Percentiles rank a stretch among this genome's conserved stretches.
These are phyloP conservation scores for Tauraco erythrolophus DNA, from an alignment of 2,113 vertebrate species.

Conservation along the genomic window DNA sequence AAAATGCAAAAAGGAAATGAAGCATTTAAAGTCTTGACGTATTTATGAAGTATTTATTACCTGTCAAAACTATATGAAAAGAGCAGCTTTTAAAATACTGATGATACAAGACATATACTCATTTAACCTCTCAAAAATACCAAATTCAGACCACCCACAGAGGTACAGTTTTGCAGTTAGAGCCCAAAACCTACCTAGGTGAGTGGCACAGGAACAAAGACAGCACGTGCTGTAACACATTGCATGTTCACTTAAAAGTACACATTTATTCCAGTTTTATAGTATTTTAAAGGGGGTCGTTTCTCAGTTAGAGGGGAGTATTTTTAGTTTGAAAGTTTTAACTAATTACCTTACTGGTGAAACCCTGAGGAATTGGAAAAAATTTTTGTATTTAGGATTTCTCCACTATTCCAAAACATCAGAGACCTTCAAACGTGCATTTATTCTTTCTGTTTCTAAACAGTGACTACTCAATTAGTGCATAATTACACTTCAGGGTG, in stretches of 20 bases:
- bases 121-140: neutral
- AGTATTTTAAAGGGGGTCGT: neutral
- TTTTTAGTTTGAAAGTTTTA: neutral
- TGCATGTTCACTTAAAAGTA: neutral
- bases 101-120: neutral
- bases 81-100: neutral
- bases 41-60: constrained; percentile 24
- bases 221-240: neutral
- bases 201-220: neutral
- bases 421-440: neutral
- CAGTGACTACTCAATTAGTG: neutral
- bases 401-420: neutral
- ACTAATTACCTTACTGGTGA: neutral
- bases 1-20: neutral
- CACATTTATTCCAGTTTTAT: neutral
- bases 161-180: neutral
- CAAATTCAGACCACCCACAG: neutral
- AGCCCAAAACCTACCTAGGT: neutral
- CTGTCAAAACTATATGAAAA: neutral
- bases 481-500: neutral
- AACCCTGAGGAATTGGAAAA: neutral
- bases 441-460: neutral
- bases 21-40: neutral
- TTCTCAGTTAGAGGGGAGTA: neutral
- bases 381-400: neutral